Conservation (phyloP, 2,113 vertebrate genomes). For the Grammomys dolichurus region DNA sequence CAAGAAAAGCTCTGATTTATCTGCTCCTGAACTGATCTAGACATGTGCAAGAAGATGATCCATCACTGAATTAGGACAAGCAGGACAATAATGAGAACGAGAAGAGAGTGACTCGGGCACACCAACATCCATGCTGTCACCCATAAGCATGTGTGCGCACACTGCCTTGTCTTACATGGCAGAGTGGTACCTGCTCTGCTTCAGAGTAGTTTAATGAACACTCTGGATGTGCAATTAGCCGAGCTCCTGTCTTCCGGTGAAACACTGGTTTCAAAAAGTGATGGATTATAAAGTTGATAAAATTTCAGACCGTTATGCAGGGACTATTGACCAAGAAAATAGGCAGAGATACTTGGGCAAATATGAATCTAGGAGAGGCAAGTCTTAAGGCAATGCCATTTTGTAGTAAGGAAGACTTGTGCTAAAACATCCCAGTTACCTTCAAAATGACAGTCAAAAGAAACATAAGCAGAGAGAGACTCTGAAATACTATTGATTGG, state of each 20-base stretch:
- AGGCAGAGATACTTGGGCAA: not conserved
- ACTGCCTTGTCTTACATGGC: constrained; percentile 35
- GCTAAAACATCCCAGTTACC: not conserved
- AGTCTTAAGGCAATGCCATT: constrained; percentile 4
- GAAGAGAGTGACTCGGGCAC: constrained; percentile 65
- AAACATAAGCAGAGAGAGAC: not conserved
- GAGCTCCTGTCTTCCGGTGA: constrained; percentile 26
- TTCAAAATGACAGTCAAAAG: constrained; percentile 47
- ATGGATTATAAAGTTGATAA: constrained; percentile 44
- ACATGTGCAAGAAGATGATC: constrained; percentile 66
- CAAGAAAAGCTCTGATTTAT: constrained; percentile 78
- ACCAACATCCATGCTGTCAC: constrained; percentile 16
- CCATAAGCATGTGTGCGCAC: not conserved
- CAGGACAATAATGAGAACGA: constrained; percentile 68
- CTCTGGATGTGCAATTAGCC: constrained; percentile 46
- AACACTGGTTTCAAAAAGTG: not conserved
- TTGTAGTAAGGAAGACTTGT: not conserved
- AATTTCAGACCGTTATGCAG: not conserved
- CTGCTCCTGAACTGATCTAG: constrained; percentile 70
- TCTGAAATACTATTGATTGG: not conserved
- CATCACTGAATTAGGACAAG: constrained; percentile 67
- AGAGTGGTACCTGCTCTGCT: constrained; percentile 47
- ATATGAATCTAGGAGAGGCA: not conserved
- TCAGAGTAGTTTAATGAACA: constrained; percentile 60
- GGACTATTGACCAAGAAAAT: not conserved